phyloP scores from a whole-genome alignment of 2,888 invertebrate species.

The Sminthurides aquaticus region DNA sequence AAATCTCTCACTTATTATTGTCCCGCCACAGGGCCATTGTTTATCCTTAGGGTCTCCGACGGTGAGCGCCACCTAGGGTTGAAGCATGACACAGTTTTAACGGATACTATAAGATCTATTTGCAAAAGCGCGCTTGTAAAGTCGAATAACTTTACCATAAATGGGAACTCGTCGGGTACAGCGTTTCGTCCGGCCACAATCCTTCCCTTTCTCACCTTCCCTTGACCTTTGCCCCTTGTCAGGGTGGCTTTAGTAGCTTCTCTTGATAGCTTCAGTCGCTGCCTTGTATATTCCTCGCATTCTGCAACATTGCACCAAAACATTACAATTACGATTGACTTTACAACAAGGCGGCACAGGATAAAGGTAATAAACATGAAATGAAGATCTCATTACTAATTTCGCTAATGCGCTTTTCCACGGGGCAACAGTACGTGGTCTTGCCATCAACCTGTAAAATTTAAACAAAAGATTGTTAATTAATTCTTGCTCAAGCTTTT shows the following conservation, averaged over 20 bases:
- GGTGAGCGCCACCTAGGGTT: neutral
- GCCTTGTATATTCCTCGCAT: neutral
- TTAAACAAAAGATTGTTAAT: neutral
- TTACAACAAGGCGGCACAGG: neutral
- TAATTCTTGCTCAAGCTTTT: neutral
- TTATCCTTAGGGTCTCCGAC: neutral
- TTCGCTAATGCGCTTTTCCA: neutral
- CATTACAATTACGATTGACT: neutral
- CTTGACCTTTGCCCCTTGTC: too few species aligned
- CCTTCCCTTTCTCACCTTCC: too few species aligned
- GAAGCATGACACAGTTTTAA: neutral
- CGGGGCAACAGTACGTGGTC: neutral
- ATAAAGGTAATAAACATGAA: neutral
- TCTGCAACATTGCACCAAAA: slow-evolving; percentile 15
- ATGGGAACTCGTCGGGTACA: neutral
- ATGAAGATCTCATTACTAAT: too few species aligned
- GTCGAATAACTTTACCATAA: neutral
- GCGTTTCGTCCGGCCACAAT: neutral
- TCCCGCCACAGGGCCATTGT: neutral
- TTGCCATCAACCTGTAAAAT: neutral
- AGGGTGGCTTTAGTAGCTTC: too few species aligned
- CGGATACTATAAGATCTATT: neutral
- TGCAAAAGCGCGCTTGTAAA: neutral
- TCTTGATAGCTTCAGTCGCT: too few species aligned
- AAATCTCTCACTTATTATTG: neutral